Conservation (phyloP, 2,113 vertebrate species). For the Otolemur garnettii region DNA sequence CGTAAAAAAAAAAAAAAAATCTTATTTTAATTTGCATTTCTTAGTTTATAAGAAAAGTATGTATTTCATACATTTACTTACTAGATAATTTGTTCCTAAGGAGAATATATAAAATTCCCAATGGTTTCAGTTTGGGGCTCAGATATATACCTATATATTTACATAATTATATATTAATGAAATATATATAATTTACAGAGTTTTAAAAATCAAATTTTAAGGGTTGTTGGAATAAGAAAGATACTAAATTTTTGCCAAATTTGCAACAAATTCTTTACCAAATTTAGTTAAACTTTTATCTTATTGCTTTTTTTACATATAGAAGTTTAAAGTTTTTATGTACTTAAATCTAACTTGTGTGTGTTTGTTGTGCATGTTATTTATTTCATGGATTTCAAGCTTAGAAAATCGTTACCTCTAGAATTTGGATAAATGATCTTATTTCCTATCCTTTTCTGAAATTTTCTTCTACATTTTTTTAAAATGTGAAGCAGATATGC, state of each 20-base stretch:
- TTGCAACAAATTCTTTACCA: neutral
- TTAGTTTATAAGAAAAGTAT: neutral
- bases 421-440: neutral
- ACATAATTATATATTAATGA: neutral
- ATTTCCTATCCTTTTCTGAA: neutral
- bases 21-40: slow-evolving; percentile 8
- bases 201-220: neutral
- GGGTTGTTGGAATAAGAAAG: neutral
- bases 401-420: neutral
- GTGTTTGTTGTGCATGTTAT: neutral
- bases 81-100: neutral
- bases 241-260: neutral
- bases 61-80: neutral
- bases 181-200: neutral
- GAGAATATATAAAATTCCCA: neutral
- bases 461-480: neutral
- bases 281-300: neutral
- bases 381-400: neutral
- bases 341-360: neutral
- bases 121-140: neutral
- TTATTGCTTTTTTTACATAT: neutral
- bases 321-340: neutral
- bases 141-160: neutral
- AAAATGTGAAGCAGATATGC: neutral
- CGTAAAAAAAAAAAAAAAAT: neutral